Evolutionary conservation across 2,113 vertebrate species (phyloP).

Genomic region (Macrotis lagotis): DNA sequence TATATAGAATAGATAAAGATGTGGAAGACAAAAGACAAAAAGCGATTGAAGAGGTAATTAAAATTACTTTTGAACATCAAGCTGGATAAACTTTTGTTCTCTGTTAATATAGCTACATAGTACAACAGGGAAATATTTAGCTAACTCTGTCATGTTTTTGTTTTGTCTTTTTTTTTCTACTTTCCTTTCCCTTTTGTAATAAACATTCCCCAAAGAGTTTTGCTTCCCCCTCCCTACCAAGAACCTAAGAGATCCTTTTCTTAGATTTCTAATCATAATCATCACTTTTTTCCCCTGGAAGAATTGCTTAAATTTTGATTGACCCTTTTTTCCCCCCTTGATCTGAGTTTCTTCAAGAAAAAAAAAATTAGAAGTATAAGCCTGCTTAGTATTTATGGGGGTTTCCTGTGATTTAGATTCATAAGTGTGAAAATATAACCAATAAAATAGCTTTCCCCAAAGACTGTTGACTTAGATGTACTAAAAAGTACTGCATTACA

Average conservation of each 20-base stretch:
- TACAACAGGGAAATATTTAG: not conserved
- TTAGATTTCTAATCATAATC: not conserved
- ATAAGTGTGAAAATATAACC: no score
- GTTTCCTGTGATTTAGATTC: no score
- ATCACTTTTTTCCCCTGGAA: not conserved
- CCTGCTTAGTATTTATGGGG: no score
- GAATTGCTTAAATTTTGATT: not conserved
- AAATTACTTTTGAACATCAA: constrained; percentile 56
- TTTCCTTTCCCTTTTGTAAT: not conserved
- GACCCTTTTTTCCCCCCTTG: not conserved
- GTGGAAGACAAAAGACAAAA: constrained; percentile 95
- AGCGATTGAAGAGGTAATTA: constrained; percentile 96
- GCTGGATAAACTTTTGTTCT: constrained; percentile 49
- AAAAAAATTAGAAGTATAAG: not conserved
- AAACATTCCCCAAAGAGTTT: not conserved
- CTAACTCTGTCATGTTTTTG: not conserved
- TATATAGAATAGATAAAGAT: constrained; percentile 91
- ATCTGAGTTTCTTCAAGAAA: not conserved
- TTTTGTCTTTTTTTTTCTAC: not conserved
- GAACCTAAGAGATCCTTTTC: not conserved
- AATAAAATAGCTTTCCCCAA: not conserved
- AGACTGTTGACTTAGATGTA: not conserved
- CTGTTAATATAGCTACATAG: not conserved
- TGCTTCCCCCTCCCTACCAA: no score
- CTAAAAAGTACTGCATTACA: not conserved